Evolutionary conservation across 2,113 vertebrate species (phyloP), one percentile per base, ranked within the genome.

Genomic region (Colinus virginianus): DNA sequence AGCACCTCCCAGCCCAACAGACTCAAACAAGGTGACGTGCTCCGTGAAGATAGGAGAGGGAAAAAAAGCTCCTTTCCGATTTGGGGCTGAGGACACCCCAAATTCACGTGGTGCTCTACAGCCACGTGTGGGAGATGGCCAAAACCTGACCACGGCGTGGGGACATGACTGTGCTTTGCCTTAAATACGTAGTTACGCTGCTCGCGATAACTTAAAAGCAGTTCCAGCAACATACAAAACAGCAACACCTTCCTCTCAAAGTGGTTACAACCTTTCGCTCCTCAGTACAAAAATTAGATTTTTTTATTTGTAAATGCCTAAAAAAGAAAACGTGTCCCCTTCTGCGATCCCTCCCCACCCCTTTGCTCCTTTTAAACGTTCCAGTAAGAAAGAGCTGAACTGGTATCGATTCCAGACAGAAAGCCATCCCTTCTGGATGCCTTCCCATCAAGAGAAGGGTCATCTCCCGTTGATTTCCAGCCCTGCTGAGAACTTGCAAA

Each of bases 281-380:
- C 87, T 89, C 5, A 2, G 96, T 97, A 97, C 91, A 97, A 97
- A 96, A 97, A 96, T 93, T 90, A 96, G 93, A 97, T 66, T 88
- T 93, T 49, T 90, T 86, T 88, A 89, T 96, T 87, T 93, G 78
- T 56, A 94, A 97, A 94, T 70, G 42, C 23, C 87, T 95, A 95
- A 38, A 96, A 96, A 95, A 95, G 2, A 96, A 96, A 94, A 95
- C 2, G 66, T 78, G 22, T 71, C 11, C n/a, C 90, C 79, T 96
- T 70, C 23, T 30, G 17, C 18, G n/a, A 55, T 34, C 30, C 58
- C 68, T 43, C 43, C n/a, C 83, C 66, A 34, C 26, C 16, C 76
- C 43, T n/a, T 23, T 32, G 7, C 10, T 62, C 79, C 84, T 68
- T 70, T 25, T 66, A 56, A 87, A 85, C 58, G 61, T 76, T 66